Evolutionary conservation across 1,140 invertebrate genomes (phyloP).

Genomic region (Dysdera silvatica): DNA sequence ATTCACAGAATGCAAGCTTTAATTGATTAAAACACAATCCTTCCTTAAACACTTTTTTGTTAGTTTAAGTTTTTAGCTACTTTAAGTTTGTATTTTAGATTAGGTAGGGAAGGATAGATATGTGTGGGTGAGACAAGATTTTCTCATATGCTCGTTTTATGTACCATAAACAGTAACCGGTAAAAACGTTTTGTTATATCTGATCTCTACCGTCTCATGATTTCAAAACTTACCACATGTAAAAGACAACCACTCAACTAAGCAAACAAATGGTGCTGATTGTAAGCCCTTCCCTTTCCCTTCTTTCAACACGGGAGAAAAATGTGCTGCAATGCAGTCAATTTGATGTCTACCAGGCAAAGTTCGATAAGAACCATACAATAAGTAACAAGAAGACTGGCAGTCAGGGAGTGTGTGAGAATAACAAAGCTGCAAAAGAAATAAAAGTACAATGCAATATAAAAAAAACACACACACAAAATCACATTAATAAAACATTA

Average conservation of each 20-base stretch:
- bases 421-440: not conserved
- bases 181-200: slow-evolving; percentile 17
- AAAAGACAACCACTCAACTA: slow-evolving; percentile 48
- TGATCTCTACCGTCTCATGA: slow-evolving; percentile 12
- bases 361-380: slow-evolving; percentile 22
- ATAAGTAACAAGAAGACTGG: slow-evolving; percentile 4
- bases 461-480: slow-evolving; percentile 30
- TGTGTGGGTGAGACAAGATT: not conserved
- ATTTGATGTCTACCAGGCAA: slow-evolving; percentile 18
- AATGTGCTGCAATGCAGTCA: slow-evolving; percentile 36
- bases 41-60: not conserved
- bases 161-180: not conserved
- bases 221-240: slow-evolving; percentile 38
- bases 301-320: slow-evolving; percentile 35
- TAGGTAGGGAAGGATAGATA: not conserved
- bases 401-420: slow-evolving; percentile 4
- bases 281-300: slow-evolving; percentile 37
- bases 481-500: too few species aligned
- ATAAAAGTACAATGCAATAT: slow-evolving; percentile 13
- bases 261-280: slow-evolving; percentile 40
- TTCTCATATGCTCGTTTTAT: not conserved
- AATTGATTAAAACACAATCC: too few species aligned
- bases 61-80: not conserved
- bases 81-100: not conserved
- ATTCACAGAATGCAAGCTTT: too few species aligned